These are phyloP conservation scores for Lasioglossum vierecki DNA, from an alignment of 2,888 invertebrate species.

Conservation along the genomic window DNA sequence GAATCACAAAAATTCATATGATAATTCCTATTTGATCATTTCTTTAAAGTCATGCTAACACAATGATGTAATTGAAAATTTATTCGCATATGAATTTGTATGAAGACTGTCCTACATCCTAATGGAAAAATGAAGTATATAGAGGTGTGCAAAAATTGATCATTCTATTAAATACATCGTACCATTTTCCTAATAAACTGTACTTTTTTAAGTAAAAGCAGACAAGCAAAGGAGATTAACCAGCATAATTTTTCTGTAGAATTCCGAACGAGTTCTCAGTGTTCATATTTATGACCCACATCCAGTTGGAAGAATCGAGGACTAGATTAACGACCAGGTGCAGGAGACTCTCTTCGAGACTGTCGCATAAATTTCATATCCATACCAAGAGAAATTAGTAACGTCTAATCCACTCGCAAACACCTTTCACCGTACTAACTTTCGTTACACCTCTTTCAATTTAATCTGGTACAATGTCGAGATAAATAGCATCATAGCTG, in stretches of 20 bases:
- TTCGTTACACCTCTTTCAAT: background rate
- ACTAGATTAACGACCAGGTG: background rate
- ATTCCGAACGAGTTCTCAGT: background rate
- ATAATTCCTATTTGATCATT: too few relatives aligned
- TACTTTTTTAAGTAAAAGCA: too few relatives aligned
- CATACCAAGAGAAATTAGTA: constrained; percentile 8
- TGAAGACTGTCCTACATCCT: too few relatives aligned
- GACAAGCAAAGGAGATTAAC: background rate
- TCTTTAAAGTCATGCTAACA: too few relatives aligned
- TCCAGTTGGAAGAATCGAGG: background rate
- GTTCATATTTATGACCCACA: background rate
- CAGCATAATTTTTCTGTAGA: background rate
- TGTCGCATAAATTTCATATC: background rate
- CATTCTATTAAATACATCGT: too few relatives aligned
- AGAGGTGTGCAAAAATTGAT: too few relatives aligned
- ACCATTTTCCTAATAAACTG: too few relatives aligned
- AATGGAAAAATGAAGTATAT: too few relatives aligned
- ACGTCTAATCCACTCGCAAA: background rate
- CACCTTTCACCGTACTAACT: background rate
- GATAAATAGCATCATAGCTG: background rate
- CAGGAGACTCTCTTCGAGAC: background rate
- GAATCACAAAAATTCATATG: too few relatives aligned
- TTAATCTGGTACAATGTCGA: background rate
- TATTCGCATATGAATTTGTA: too few relatives aligned
- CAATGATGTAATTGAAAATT: too few relatives aligned